A percentile compares a stretch with the other conserved stretches of the same genome.
Conservation (phyloP, 1,140 invertebrate genomes). For the Eueides isabella region DNA sequence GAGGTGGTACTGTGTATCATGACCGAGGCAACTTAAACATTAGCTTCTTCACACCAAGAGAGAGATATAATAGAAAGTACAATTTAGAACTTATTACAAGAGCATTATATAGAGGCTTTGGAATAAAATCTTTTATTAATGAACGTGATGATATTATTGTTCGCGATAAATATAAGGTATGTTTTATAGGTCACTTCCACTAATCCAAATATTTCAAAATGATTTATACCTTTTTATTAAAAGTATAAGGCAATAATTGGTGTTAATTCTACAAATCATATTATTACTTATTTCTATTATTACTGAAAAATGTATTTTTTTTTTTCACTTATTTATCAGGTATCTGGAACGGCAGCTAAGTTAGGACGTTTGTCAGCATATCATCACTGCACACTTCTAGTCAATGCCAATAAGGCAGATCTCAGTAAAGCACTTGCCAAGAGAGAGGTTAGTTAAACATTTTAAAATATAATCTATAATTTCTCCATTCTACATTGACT, state of each 20-base stretch:
- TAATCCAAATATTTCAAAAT: conserved; percentile 3
- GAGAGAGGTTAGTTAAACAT: conserved; percentile 84
- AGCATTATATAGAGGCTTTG: conserved; percentile 90
- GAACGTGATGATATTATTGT: conserved; percentile 92
- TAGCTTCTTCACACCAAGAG: conserved; percentile 92
- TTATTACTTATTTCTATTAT: background rate
- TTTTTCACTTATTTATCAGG: conserved; percentile 77
- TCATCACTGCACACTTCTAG: conserved; percentile 96
- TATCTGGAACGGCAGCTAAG: conserved; percentile 96
- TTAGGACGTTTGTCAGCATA: conserved; percentile 92
- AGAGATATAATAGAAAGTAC: conserved; percentile 90
- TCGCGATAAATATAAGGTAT: conserved; percentile 91
- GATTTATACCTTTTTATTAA: background rate
- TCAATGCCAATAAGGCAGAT: conserved; percentile 90
- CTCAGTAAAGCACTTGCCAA: conserved; percentile 86
- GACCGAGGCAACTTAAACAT: conserved; percentile 96
- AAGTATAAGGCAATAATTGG: background rate
- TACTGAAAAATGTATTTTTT: conserved; percentile 39
- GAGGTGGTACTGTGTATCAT: conserved; percentile 98
- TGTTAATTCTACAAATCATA: background rate
- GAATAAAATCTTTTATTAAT: conserved; percentile 88
- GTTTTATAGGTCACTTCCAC: conserved; percentile 46
- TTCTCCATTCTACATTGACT: background rate
- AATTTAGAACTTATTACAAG: conserved; percentile 93
- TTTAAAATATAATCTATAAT: background rate